Conservation (phyloP, 1,140 invertebrate species). For the Drosophila cardini region DNA sequence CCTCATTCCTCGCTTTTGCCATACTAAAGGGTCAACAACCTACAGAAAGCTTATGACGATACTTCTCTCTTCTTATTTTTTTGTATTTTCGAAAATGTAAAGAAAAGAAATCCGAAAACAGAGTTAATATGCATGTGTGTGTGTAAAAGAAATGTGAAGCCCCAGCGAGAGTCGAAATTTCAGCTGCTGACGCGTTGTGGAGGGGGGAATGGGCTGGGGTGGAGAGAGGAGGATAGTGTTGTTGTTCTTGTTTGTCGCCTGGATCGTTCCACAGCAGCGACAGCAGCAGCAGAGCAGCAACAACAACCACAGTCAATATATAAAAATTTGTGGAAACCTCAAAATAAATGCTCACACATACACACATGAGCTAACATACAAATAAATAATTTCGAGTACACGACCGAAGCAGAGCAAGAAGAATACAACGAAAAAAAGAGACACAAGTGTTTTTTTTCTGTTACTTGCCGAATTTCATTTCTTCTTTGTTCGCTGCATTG, state of each 20-base stretch:
- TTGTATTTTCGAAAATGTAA: constrained; percentile 60
- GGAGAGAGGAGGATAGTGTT: constrained; percentile 44
- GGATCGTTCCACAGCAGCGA: constrained; percentile 19
- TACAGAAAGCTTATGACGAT: constrained; percentile 67
- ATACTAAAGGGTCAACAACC: constrained; percentile 73
- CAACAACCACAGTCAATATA: constrained; percentile 68
- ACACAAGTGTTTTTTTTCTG: constrained; percentile 59
- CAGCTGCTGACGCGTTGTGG: constrained; percentile 31
- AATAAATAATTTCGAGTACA: constrained; percentile 42
- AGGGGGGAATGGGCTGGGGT: too few relatives aligned
- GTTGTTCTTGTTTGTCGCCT: constrained; percentile 6
- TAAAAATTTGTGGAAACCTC: constrained; percentile 66
- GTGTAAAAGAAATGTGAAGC: constrained; percentile 49
- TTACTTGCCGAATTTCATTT: constrained; percentile 54
- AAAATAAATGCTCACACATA: constrained; percentile 44
- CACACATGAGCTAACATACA: constrained; percentile 29
- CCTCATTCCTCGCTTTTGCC: constrained; percentile 60
- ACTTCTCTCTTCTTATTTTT: constrained; percentile 30
- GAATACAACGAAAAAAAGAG: constrained; percentile 39
- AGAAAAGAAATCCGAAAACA: constrained; percentile 68
- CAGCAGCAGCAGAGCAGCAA: constrained; percentile 17
- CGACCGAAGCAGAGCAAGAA: constrained; percentile 26
- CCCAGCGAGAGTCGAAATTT: constrained; percentile 47
- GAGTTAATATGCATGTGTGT: constrained; percentile 14
- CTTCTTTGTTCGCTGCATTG: constrained; percentile 49